Base-by-base conservation (phyloP, 2,113 vertebrate species). In the Silurus glanis region DNA sequence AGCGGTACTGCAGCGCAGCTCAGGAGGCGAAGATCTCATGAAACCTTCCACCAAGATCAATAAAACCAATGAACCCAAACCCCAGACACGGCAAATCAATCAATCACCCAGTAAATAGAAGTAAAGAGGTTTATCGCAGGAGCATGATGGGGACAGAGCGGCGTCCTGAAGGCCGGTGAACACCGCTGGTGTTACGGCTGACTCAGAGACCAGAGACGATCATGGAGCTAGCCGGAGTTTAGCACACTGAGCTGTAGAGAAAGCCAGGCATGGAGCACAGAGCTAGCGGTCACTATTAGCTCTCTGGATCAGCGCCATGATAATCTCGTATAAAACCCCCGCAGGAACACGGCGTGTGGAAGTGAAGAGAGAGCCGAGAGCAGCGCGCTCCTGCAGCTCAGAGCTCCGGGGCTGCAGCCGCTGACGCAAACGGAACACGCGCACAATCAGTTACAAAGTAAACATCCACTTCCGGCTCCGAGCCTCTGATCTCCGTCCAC, bases 201-300 rank as follows among this genome's bases (percentile, higher is more conserved):
- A 86, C 64, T 81, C 84, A 79, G 61, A 1, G 51, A 37, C 47
- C 49, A 67, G 2, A 69, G 25, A 67, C 74, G 76, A 53, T 71
- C 8, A 71, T 21, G 19, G 0, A 37, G 17, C 25, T 56, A 47
- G 12, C 61, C 45, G 47, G 23, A 21, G 37, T 37, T n/a, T 25
- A 9, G 47, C 59, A 10, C 19, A 5, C 28, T 5, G 0, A 49
- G 14, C 16, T 2, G 12, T 5, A 13, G 23, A 1, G 6, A 58
- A 45, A 53, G 4, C 9, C 13, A 37, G 6, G n/a, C 25, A 2
- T 4, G 0, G 17, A 64, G 49, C 17, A 59, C 6, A 3, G 3
- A 67, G 9, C 28, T 23, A 0, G 12, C 14, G 53, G 23, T 71
- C n/a, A 7, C 6, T 47, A 51, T 58, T 58, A 37, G 13, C 74